These are phyloP conservation scores for Neomonachus schauinslandi DNA, from an alignment of 2,113 vertebrate genomes.

Conservation along the genomic window DNA sequence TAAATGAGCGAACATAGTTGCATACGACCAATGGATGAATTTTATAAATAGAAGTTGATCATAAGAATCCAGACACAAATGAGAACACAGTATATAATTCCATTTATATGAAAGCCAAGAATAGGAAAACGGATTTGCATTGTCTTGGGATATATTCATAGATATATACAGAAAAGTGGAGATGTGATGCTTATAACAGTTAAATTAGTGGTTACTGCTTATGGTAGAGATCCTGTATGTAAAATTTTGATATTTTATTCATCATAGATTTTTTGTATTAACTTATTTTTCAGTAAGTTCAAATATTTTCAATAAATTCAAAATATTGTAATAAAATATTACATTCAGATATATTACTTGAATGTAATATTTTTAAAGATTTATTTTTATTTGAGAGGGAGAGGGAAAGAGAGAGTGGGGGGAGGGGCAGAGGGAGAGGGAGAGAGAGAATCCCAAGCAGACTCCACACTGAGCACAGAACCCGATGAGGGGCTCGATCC, in stretches of 20 bases:
- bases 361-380: not conserved
- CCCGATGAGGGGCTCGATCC: not conserved
- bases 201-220: not conserved
- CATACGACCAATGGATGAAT: not conserved
- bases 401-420: not conserved
- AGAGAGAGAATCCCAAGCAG: not conserved
- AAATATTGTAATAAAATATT: not conserved
- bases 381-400: not conserved
- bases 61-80: not conserved
- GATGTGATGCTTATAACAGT: not conserved
- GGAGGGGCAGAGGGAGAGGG: not conserved
- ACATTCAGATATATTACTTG: not conserved
- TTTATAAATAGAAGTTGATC: not conserved
- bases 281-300: not conserved
- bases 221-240: not conserved
- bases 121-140: not conserved
- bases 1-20: not conserved
- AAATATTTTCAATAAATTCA: too few species aligned
- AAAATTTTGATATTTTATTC: not conserved
- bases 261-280: not conserved
- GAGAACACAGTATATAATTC: not conserved
- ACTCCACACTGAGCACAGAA: not conserved
- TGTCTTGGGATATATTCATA: not conserved
- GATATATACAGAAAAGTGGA: not conserved
- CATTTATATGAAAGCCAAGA: slow-evolving; percentile 13